Conservation (phyloP, 2,113 vertebrate species). For the Rhabdomys dilectus region DNA sequence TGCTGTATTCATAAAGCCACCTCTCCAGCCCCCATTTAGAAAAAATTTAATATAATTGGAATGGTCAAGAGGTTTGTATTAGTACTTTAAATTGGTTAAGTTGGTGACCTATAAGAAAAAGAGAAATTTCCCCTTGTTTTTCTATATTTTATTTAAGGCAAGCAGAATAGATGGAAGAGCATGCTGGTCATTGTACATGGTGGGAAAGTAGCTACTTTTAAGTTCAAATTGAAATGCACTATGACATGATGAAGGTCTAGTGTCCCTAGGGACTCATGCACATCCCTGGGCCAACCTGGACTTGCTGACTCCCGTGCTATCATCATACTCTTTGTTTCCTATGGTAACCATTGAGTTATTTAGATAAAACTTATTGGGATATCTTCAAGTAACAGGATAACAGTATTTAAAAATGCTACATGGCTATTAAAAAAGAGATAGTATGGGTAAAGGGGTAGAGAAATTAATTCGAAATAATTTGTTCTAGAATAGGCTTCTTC, state of each 20-base stretch:
- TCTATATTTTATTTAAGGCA: neutral
- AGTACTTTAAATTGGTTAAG: neutral
- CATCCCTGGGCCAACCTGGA: neutral
- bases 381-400: neutral
- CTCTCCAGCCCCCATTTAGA: neutral
- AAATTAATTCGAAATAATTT: constrained; percentile 1
- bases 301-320: neutral
- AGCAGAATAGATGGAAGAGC: neutral
- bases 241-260: neutral
- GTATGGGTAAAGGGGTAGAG: neutral
- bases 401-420: neutral
- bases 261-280: neutral
- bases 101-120: neutral
- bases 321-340: neutral
- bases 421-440: neutral
- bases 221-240: neutral
- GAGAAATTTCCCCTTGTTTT: neutral
- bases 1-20: neutral
- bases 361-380: neutral
- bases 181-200: too few species aligned
- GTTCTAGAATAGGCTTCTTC: neutral
- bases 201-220: neutral
- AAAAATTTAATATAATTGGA: constrained; percentile 36
- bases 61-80: neutral
- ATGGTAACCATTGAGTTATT: neutral